phyloP scores from a whole-genome alignment of 2,797 vertebrate species.

The Morelia viridis region DNA sequence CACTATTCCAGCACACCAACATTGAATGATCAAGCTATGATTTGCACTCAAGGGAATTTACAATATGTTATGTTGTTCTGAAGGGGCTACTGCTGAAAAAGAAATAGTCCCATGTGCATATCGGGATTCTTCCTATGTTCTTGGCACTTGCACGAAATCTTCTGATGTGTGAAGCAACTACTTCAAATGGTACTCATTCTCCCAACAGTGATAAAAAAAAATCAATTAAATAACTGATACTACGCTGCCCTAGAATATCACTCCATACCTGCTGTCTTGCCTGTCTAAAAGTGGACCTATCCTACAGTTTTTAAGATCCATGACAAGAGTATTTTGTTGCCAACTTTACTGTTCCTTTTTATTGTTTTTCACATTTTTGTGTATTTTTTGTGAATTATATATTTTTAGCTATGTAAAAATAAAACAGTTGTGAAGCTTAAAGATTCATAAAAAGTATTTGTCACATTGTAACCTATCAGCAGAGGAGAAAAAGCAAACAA shows the following conservation, averaged over 20 bases:
- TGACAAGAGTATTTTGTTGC: not conserved
- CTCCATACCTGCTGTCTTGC: not conserved
- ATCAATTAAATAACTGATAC: conserved; percentile 1
- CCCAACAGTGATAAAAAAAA: not conserved
- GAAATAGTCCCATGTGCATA: not conserved
- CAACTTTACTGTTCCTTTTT: not conserved
- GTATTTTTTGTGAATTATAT: not conserved
- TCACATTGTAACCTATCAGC: not conserved
- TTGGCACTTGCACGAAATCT: not conserved
- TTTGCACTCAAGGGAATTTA: not conserved
- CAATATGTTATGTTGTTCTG: not conserved
- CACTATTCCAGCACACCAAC: not conserved
- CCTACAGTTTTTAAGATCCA: not conserved
- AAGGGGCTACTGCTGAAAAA: not conserved
- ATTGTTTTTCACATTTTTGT: not conserved
- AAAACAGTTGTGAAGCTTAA: conserved; percentile 16
- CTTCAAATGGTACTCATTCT: not conserved
- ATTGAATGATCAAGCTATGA: not conserved
- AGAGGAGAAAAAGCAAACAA: conserved; percentile 41
- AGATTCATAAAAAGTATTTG: not conserved
- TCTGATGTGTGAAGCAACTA: not conserved
- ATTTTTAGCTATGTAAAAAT: not conserved
- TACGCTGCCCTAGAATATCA: not conserved
- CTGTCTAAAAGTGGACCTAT: not conserved
- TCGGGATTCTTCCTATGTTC: not conserved